Evolutionary conservation across 2,113 vertebrate genomes (phyloP).

Genomic region (Colinus virginianus): DNA sequence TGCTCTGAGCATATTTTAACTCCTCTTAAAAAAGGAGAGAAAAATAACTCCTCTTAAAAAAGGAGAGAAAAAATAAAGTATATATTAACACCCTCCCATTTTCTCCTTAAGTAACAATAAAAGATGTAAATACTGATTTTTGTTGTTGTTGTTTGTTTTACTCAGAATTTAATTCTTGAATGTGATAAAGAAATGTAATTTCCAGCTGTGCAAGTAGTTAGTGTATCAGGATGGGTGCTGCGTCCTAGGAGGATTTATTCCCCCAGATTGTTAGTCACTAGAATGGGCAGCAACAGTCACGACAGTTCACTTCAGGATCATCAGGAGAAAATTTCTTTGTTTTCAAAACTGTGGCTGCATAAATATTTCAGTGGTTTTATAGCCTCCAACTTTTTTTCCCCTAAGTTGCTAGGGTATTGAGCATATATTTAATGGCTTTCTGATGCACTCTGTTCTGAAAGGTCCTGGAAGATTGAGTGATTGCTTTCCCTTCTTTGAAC

Average conservation of each 20-base stretch:
- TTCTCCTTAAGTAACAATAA: background rate
- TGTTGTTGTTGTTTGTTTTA: background rate
- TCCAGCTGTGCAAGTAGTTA: fast-evolving
- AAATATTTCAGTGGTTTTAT: background rate
- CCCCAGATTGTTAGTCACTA: background rate
- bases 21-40: background rate
- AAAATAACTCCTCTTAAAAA: background rate
- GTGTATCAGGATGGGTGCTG: background rate
- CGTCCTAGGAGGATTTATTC: background rate
- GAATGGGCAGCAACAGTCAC: background rate
- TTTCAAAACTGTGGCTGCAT: background rate
- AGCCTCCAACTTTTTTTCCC: background rate
- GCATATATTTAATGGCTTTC: background rate
- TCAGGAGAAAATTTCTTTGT: background rate
- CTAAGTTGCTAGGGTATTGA: background rate
- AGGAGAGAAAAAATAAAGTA: background rate
- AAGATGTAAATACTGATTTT: background rate
- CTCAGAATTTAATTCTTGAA: background rate
- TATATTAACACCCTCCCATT: background rate
- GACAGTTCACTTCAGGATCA: background rate
- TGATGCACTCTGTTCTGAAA: conserved; percentile 4
- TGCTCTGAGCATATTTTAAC: background rate
- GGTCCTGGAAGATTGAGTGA: conserved; percentile 22
- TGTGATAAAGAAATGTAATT: background rate
- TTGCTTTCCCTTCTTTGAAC: conserved; percentile 40